These are phyloP conservation scores for Dicyrtomina minuta DNA, from an alignment of 2,888 invertebrate species.

Conservation along the genomic window DNA sequence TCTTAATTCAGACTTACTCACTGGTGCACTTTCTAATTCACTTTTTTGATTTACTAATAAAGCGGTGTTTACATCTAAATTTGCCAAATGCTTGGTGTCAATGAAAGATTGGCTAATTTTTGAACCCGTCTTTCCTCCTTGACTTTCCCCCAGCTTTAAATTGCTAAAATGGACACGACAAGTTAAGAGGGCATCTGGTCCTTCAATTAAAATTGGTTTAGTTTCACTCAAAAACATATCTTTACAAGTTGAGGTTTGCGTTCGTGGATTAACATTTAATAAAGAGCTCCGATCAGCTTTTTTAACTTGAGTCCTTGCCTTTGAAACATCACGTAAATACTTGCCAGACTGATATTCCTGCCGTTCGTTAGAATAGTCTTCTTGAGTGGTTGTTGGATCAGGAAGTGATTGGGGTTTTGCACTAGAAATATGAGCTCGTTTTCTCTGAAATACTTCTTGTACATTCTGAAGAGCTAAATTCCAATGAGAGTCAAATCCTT, in stretches of 20 bases:
- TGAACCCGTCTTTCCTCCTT: background rate
- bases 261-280: background rate
- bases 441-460: constrained; percentile 73
- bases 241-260: background rate
- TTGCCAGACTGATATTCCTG: constrained; percentile 7
- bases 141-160: background rate
- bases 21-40: background rate
- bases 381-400: background rate
- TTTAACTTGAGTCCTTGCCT: background rate
- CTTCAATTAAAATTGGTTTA: constrained; percentile 24
- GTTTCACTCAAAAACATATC: background rate
- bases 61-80: no score
- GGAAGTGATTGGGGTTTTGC: background rate
- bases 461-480: constrained; percentile 83
- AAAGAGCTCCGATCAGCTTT: no score
- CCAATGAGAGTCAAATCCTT: constrained; percentile 92
- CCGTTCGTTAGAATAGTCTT: constrained; percentile 3
- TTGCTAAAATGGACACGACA: constrained; percentile 17
- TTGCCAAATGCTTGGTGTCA: no score
- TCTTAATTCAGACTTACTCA: constrained; percentile 32
- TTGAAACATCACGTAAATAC: background rate
- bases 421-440: constrained; percentile 55
- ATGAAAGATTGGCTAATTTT: no score
- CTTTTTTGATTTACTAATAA: no score
- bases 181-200: constrained; percentile 26